Base-by-base conservation (phyloP, 2,113 vertebrate species). In the Pholis gunnellus region DNA sequence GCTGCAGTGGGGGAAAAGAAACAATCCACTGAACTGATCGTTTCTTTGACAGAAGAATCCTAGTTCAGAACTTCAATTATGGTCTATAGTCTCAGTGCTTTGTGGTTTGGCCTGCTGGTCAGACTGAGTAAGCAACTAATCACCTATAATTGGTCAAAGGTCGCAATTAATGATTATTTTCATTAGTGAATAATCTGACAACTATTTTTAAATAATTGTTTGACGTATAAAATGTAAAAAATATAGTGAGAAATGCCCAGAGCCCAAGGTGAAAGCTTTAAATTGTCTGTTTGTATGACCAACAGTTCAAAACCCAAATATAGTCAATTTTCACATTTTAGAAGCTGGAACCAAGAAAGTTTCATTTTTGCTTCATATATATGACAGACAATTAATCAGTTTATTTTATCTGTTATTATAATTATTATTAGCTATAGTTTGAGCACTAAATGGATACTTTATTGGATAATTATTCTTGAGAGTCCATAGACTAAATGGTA, bases 1-100 rank as follows among this genome's bases (percentile, higher is more conserved):
- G 79, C 71, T 74, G 87, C 69, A 85, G 77, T 60, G 81, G 75
- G 76, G 54, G 42, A 52, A 66, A 73, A 66, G 46, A 77, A 86
- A 79, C 20, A 52, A 70, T 52, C 29, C 65, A 68, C 46, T 27
- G 59, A 82, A 60, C 57, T 52, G 52, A 79, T 75, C 38, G 70
- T 60, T 65, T 74, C 75, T 50, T 68, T 77, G 63, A 78, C 69
- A 74, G 38, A 31, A 68, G 1, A 54, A 69, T 69, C 5, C 10
- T 1, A 67, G 74, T 66, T 40, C 68, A 65, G 36, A 56, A 2
- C 63, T 13, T 54, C 54, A 42, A 46, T 22, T n/a, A n/a, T n/a
- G n/a, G 20, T 56, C 9, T 10, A 15, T 2, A 5, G 29, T 13
- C 2, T 44, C 83, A 68, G 36, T 81, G 74, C 68, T 81, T 85